Evolutionary conservation across 2,113 vertebrate species (phyloP), one percentile per base, ranked within the genome.

Genomic region (Cyprinodon tularosa): DNA sequence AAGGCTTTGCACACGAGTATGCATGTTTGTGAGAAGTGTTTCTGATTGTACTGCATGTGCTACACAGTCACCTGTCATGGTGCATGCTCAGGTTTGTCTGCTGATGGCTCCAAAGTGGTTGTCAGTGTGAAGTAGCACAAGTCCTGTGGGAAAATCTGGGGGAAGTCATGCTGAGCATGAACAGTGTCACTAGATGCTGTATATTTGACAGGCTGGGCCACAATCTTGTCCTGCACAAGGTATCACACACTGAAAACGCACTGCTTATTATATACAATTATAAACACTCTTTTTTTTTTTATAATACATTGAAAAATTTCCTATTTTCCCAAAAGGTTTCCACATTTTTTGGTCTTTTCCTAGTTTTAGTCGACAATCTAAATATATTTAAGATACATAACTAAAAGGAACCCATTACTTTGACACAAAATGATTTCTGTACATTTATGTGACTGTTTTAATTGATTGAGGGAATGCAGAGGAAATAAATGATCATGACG

Each of bases 111-210:
- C 79, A 84, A 89, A 91, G 90, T 90, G 88, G 90, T 91, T 92
- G 91, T 91, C 91, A 89, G 78, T 87, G 86, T 92, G 86, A 92
- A 91, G 87, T 90, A 80, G 89, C 82, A 88, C 86, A 90, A 87
- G 86, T 91, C 90, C 90, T 83, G 71, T 71, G 91, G 91, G 91
- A 67, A 66, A 83, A 89, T 82, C 77, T 72, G 76, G 68, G 80
- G 60, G 72, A 81, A 90, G 83, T 79, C 83, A 77, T 89, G 86
- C 81, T 90, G 87, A 92, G 86, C 77, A 84, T 22, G 78, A 86
- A 71, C 72, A 73, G 77, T 82, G 82, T 84, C 68, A 82, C 80
- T 74, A 71, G 72, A 78, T 68, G 71, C 65, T 78, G 75, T 78
- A 76, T 77, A 80, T 80, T 85, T 74, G 76, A 74, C 77, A 47